Evolutionary conservation across 2,113 vertebrate species (phyloP), one percentile per base, ranked within the genome.

Genomic region (Arvicanthis niloticus): DNA sequence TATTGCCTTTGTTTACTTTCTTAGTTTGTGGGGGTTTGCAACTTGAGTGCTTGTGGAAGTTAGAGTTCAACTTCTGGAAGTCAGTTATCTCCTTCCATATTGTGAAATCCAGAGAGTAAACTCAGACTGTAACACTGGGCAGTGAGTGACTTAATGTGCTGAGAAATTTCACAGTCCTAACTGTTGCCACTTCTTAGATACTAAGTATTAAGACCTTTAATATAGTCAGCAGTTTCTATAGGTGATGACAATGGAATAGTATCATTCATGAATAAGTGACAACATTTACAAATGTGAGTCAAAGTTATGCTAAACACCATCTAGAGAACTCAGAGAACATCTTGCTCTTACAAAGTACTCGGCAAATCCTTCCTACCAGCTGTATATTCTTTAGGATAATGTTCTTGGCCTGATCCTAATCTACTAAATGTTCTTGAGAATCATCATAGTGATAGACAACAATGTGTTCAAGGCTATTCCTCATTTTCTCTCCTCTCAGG

Each of bases 201-300:
- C 37, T 77, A 67, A 91, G 58, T 84, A 29, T 60, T 93, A 90
- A 92, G 53, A 75, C 72, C 86, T 81, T n/a, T 96, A 21, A 0
- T 1, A 21, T 34, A 22, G 8, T 34, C 34, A 0, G 3, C 70
- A 37, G 7, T 72, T 21, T 58, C n/a, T 6, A n/a, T 62, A 48
- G 45, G 40, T 81, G n/a, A 81, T 58, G 3, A 4, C 53, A 58
- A 13, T 24, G 34, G 6, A 4, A 34, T 31, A 86, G 4, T 65
- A 21, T 42, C 1, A 5, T 22, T 37, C 22, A 42, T 84, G 34
- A 75, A 70, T 70, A 70, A 94, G 88, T 67, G 3, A 67, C 31
- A 76, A 8, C 7, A 60, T 80, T 56, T n/a, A 42, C 53, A 51
- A 22, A 45, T 75, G 21, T 34, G 10, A 88, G 51, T 4, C 26